Evolutionary conservation across 2,888 invertebrate genomes (phyloP).

Genomic region (Callosobruchus maculatus): DNA sequence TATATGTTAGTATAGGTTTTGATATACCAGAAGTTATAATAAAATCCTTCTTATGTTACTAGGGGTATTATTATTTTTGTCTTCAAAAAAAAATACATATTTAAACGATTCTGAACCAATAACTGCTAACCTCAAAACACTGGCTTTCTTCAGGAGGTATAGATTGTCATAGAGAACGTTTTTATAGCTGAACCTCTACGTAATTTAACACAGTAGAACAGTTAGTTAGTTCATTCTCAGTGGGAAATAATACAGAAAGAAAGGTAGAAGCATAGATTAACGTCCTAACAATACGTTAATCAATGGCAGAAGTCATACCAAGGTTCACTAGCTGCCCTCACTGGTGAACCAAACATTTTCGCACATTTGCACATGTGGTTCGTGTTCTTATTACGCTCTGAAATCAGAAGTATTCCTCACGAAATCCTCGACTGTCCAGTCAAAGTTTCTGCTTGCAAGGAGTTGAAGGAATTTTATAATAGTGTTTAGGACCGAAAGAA

Average conservation of each 20-base stretch:
- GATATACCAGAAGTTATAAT: not conserved
- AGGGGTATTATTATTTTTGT: too few relatives aligned
- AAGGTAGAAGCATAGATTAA: constrained; percentile 50
- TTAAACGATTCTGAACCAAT: too few relatives aligned
- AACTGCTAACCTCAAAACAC: too few relatives aligned
- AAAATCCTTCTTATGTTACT: not conserved
- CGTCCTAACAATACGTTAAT: too few relatives aligned
- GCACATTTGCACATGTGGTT: constrained; percentile 66
- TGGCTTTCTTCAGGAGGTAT: too few relatives aligned
- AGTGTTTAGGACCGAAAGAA: constrained; percentile 55
- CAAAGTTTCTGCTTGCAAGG: constrained; percentile 52
- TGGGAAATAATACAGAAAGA: constrained; percentile 65
- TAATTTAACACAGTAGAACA: constrained; percentile 70
- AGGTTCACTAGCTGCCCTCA: constrained; percentile 58
- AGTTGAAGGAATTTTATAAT: constrained; percentile 55
- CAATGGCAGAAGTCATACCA: too few relatives aligned
- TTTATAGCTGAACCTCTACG: too few relatives aligned
- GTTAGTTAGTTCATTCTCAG: constrained; percentile 64
- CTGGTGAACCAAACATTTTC: constrained; percentile 63
- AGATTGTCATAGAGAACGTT: too few relatives aligned
- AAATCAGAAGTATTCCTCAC: constrained; percentile 41
- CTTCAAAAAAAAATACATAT: too few relatives aligned
- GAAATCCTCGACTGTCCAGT: constrained; percentile 54
- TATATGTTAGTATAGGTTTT: not conserved
- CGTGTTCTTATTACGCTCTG: constrained; percentile 58